A percentile compares a stretch with the other conserved stretches of the same genome.
Evolutionary conservation across 2,797 vertebrate species (phyloP).

Genomic region (Sebastes variabilis): DNA sequence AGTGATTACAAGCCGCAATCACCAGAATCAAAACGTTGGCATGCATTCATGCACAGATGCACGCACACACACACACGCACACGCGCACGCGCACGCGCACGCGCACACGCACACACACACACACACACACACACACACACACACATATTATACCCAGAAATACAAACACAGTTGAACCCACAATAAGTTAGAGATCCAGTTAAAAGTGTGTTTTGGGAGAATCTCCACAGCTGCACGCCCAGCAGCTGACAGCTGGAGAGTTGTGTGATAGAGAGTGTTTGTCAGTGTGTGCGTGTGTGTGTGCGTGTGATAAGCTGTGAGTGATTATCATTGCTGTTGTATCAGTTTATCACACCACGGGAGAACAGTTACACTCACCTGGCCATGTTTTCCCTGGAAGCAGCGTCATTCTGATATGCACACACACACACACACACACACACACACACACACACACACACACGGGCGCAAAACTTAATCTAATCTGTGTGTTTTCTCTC

Average conservation of each 20-base stretch:
- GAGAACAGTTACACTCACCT: slow-evolving; percentile 55
- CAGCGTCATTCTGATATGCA: slow-evolving; percentile 27
- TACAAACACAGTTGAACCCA: slow-evolving; percentile 33
- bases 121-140: not conserved
- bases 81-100: not conserved
- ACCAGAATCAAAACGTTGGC: slow-evolving; percentile 57
- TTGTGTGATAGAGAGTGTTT: slow-evolving; percentile 22
- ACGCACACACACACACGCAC: not conserved
- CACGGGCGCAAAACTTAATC: slow-evolving; percentile 56
- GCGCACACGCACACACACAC: not conserved
- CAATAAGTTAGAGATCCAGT: slow-evolving; percentile 44
- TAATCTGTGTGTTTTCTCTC: slow-evolving; percentile 75
- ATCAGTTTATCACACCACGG: slow-evolving; percentile 52
- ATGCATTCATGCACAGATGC: slow-evolving; percentile 27
- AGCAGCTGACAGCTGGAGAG: slow-evolving; percentile 82
- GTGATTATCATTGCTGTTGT: slow-evolving; percentile 54
- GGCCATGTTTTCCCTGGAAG: slow-evolving; percentile 49
- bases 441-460: slow-evolving; percentile 3
- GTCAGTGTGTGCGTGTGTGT: slow-evolving; percentile 6
- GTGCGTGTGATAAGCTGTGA: slow-evolving; percentile 34
- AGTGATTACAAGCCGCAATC: slow-evolving; percentile 58
- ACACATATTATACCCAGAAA: not conserved
- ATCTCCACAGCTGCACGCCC: slow-evolving; percentile 68
- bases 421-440: not conserved
- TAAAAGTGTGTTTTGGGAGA: slow-evolving; percentile 36